Conservation (phyloP, 2,888 invertebrate species). For the Chrysina gloriosa region DNA sequence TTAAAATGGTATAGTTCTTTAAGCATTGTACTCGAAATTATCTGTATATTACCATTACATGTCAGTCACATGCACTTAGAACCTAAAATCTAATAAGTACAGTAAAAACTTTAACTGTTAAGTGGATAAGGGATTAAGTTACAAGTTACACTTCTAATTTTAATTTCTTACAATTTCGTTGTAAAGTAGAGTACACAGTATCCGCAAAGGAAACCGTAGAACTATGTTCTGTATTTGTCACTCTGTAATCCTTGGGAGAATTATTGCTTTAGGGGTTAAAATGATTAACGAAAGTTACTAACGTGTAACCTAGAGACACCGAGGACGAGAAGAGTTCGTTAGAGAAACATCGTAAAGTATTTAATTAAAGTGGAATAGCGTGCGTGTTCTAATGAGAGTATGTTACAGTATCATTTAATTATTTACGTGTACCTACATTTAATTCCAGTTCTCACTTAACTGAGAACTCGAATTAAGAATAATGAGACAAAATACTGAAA, state of each 20-base stretch:
- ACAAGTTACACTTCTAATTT: background rate
- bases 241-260: background rate
- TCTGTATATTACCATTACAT: background rate
- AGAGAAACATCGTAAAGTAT: constrained; percentile 27
- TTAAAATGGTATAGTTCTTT: too few relatives aligned
- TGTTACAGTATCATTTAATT: constrained; percentile 17
- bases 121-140: constrained; percentile 5
- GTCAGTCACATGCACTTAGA: too few relatives aligned
- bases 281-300: constrained; percentile 15
- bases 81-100: background rate
- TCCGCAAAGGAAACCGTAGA: background rate
- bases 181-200: background rate
- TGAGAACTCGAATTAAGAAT: too few relatives aligned
- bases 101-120: background rate
- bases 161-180: constrained; percentile 15
- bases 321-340: background rate
- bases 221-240: constrained; percentile 16
- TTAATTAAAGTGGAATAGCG: constrained; percentile 28
- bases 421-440: constrained; percentile 6
- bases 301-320: constrained; percentile 9
- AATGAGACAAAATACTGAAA: too few relatives aligned
- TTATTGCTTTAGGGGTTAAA: constrained; percentile 14
- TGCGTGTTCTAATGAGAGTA: constrained; percentile 25
- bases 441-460: too few relatives aligned
- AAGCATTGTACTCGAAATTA: background rate